Base-by-base conservation (phyloP, 2,888 invertebrate species). In the Amphipyra tragopoginis region DNA sequence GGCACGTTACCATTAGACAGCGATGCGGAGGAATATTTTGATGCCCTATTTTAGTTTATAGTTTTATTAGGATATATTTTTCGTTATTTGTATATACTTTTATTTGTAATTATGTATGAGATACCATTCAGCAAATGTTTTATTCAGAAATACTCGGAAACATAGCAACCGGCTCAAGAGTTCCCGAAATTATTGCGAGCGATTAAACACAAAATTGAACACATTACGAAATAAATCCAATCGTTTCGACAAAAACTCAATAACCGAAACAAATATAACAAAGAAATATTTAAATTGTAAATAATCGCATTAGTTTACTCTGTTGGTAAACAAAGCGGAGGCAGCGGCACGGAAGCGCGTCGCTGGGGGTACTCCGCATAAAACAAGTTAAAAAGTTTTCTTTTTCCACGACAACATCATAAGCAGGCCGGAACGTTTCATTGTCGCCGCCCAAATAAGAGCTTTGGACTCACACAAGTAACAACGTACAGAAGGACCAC, bases 401-500 rank as follows among this genome's bases (percentile, higher is more conserved):
- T 52, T 72, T 65, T 60, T 56, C 58, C 60, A 10, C 58, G 63
- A 66, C 59, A 57, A 75, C 68, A 71, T 73, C 78, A 73, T 53
- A 57, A 75, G 62, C 77, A 65, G 64, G 56, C 44, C 66, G 40
- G 53, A 65, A 50, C 66, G 49, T 57, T 57, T 68, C 73, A 72
- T 72, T 73, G 73, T 73, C 71, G 47, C 68, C 39, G 63, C 59
- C 75, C 29, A 65, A 75, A 77, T 73, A 68, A 72, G 62, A 65
- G 55, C 36, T 44, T 42, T 15, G 2, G 10, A 0, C 21, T 10
- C 11, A 13, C 39, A 0, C 11, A 9, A 10, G 4, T 0, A 1
- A 2, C 13, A 11, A 8, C 0, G 4, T 0, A 9, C 68, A 55
- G 61, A 72, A 60, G n/a, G 0, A 34, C 38, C 9, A 60, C 33